These are phyloP conservation scores for Spialia ferax DNA, from an alignment of 2,888 invertebrate species.

Conservation along the genomic window DNA sequence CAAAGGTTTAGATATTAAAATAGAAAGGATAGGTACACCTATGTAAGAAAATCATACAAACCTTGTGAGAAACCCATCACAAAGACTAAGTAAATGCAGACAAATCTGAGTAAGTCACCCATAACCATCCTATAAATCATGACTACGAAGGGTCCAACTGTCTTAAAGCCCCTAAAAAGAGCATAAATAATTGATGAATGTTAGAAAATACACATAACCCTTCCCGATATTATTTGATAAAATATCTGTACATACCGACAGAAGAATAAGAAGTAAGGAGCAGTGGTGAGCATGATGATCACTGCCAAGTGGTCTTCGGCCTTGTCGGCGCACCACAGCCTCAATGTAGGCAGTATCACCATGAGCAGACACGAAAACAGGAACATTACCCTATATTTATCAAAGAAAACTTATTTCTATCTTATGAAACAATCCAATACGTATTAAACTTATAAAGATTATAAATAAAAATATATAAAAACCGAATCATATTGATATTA, in stretches of 20 bases:
- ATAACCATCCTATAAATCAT: slow-evolving; percentile 99
- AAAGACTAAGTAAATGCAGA: slow-evolving; percentile 98
- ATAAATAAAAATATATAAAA: neutral
- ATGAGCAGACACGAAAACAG: slow-evolving; percentile 96
- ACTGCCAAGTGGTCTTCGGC: slow-evolving; percentile 97
- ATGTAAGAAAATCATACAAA: slow-evolving; percentile 55
- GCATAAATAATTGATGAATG: neutral
- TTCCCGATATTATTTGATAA: neutral
- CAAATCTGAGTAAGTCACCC: slow-evolving; percentile 98
- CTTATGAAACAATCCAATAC: no score
- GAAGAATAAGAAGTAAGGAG: slow-evolving; percentile 98
- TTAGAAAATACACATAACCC: no score
- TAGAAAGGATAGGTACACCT: neutral
- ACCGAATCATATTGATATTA: neutral
- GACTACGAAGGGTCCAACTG: slow-evolving; percentile 99
- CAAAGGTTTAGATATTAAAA: neutral
- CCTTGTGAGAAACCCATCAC: slow-evolving; percentile 99
- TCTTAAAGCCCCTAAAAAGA: slow-evolving; percentile 95
- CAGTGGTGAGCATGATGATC: slow-evolving; percentile 97
- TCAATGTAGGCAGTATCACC: slow-evolving; percentile 91
- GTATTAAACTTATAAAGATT: no score
- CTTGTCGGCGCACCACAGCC: slow-evolving; percentile 94
- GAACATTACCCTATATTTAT: slow-evolving; percentile 92
- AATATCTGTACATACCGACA: slow-evolving; percentile 89
- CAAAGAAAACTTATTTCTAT: neutral